Evolutionary conservation across 2,888 invertebrate genomes (phyloP).

Genomic region (Eupeodes luniger): DNA sequence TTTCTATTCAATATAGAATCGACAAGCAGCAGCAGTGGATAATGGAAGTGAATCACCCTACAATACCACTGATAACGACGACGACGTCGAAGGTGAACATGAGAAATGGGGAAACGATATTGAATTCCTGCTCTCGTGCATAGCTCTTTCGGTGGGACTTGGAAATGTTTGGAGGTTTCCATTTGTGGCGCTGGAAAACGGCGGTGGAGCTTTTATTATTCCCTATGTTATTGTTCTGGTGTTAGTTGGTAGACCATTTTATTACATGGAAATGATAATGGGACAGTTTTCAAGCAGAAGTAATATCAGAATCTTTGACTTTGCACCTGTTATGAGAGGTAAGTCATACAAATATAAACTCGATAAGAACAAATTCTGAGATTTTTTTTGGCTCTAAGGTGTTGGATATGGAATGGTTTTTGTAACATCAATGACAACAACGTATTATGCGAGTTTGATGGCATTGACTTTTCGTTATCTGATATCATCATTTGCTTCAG

Average conservation of each 20-base stretch:
- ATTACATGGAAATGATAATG: slow-evolving; percentile 89
- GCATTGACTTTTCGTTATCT: slow-evolving; percentile 88
- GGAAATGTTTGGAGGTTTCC: slow-evolving; percentile 89
- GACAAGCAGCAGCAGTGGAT: neutral
- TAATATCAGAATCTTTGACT: slow-evolving; percentile 87
- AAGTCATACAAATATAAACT: neutral
- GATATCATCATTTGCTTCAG: slow-evolving; percentile 86
- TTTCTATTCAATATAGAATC: slow-evolving; percentile 2
- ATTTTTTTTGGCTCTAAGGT: slow-evolving; percentile 23
- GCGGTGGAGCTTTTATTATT: slow-evolving; percentile 88
- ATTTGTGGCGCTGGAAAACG: slow-evolving; percentile 87
- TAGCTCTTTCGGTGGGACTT: slow-evolving; percentile 87
- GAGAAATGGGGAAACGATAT: slow-evolving; percentile 86
- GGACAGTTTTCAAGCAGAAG: slow-evolving; percentile 90
- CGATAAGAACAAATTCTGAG: too few relatives aligned
- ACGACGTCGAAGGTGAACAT: slow-evolving; percentile 68
- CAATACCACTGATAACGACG: slow-evolving; percentile 15
- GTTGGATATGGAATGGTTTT: slow-evolving; percentile 84
- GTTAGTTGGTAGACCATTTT: slow-evolving; percentile 88
- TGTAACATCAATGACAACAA: slow-evolving; percentile 86
- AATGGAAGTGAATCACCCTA: neutral
- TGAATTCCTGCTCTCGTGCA: slow-evolving; percentile 87
- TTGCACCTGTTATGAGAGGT: slow-evolving; percentile 88
- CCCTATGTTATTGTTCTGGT: slow-evolving; percentile 88
- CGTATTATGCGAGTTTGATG: slow-evolving; percentile 89